Base-by-base conservation (phyloP, 2,797 vertebrate genomes). In the Galaxias olidus region DNA sequence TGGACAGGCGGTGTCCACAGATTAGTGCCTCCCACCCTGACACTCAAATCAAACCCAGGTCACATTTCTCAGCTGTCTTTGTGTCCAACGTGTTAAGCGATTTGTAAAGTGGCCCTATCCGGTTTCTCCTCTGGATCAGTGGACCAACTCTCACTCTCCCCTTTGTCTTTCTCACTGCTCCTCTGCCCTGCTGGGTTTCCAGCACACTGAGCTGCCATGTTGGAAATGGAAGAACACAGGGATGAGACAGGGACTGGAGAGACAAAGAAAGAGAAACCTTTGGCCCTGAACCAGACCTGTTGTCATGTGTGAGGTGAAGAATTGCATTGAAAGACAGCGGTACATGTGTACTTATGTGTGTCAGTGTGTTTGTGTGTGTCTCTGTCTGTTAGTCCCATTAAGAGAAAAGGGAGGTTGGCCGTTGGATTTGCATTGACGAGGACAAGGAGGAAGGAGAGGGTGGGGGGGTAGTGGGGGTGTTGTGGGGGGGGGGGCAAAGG, bases 71-170 rank as follows among this genome's bases (percentile, higher is more conserved):
- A 74, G 75, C 85, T 87, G 83, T 84, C 87, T 90, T 90, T 90
- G 86, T 92, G 83, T 86, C 53, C 54, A 75, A 80, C 65, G 63
- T 87, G 88, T 91, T 89, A 86, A 89, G 85, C 84, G 79, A 84
- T 85, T 87, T 90, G 90, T 87, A 84, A 90, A 88, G 82, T 86
- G 87, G 84, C 72, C 83, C 82, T 90, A 86, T 92, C 87, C 13
- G 71, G 30, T 92, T 91, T 87, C 90, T 76, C 56, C 74, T 78
- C 59, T 12, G 47, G 61, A 66, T 46, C 65, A 74, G 49, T 60
- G 66, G 49, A 74, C 69, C 79, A 63, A 75, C 65, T 46, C 76
- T 83, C 70, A 69, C 54, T 1, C 65, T 73, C 68, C 69, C 57
- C 65, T 52, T 13, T 51, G 42, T 59, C 59, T 58, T 49, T 59